These are phyloP conservation scores for Alectoris magna DNA, from an alignment of 2,797 vertebrate species.

Conservation along the genomic window DNA sequence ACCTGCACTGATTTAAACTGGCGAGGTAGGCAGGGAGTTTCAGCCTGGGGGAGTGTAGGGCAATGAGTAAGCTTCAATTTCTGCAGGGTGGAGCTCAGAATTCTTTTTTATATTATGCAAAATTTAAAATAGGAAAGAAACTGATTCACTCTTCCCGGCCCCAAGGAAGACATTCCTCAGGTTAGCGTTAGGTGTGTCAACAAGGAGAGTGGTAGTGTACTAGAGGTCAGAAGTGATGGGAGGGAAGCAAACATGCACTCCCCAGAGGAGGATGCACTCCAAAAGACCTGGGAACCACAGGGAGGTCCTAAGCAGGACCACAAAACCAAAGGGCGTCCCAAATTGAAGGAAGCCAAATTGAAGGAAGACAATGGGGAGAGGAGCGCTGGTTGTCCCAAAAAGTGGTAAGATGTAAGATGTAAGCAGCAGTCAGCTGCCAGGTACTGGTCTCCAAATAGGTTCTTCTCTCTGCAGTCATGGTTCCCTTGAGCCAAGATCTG, in stretches of 20 bases:
- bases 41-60: neutral
- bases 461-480: neutral
- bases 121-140: slow-evolving; percentile 28
- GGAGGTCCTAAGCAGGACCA: neutral
- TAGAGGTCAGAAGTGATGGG: neutral
- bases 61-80: slow-evolving; percentile 35
- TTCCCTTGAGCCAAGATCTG: neutral
- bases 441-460: neutral
- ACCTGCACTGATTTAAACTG: neutral
- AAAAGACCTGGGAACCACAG: neutral
- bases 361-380: neutral
- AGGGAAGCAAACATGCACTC: neutral
- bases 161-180: neutral
- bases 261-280: neutral
- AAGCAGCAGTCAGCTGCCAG: neutral
- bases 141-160: slow-evolving; percentile 28
- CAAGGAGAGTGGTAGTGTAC: neutral
- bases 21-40: neutral
- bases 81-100: slow-evolving; percentile 28
- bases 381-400: neutral
- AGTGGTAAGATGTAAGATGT: fast-evolving
- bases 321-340: neutral
- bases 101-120: slow-evolving; percentile 2
- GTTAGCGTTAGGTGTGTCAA: slow-evolving; percentile 9
- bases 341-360: neutral